Conservation (phyloP, 2,797 vertebrate species). For the Fistularia tabacaria region DNA sequence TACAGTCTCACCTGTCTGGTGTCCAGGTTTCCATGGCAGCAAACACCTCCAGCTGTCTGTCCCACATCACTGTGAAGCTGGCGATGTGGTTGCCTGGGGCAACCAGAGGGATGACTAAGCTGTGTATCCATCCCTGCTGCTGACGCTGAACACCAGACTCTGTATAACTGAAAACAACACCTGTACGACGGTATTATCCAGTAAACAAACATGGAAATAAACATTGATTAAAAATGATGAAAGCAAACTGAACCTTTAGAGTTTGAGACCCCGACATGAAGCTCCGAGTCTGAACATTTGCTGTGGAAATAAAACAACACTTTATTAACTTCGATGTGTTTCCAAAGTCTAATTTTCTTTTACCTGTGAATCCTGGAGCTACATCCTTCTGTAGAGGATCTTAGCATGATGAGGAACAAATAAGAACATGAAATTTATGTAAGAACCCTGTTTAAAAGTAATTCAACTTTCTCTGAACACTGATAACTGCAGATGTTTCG, state of each 20-base stretch:
- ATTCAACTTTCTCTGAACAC: too few species aligned
- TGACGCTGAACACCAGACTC: constrained; percentile 69
- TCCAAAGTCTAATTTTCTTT: too few species aligned
- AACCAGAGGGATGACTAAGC: constrained; percentile 72
- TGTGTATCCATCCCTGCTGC: constrained; percentile 76
- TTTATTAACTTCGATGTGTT: too few species aligned
- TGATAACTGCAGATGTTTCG: too few species aligned
- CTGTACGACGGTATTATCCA: constrained; percentile 42
- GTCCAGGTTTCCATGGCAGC: constrained; percentile 71
- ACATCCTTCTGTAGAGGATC: too few species aligned
- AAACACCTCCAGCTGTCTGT: constrained; percentile 76
- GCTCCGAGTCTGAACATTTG: constrained; percentile 18
- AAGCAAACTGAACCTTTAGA: constrained; percentile 12
- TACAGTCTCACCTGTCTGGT: constrained; percentile 69
- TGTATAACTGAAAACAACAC: constrained; percentile 79
- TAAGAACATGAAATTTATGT: too few species aligned
- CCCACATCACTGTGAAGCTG: constrained; percentile 72
- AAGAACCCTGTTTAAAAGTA: too few species aligned
- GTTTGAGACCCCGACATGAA: constrained; percentile 31
- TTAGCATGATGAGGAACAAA: too few species aligned
- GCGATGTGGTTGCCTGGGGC: constrained; percentile 56
- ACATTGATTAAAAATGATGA: neutral
- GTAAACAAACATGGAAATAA: neutral
- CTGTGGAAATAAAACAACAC: constrained; percentile 10
- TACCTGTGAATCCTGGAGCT: too few species aligned